Evolutionary conservation across 1,140 invertebrate genomes (phyloP).

Genomic region (Hycleus cichorii): DNA sequence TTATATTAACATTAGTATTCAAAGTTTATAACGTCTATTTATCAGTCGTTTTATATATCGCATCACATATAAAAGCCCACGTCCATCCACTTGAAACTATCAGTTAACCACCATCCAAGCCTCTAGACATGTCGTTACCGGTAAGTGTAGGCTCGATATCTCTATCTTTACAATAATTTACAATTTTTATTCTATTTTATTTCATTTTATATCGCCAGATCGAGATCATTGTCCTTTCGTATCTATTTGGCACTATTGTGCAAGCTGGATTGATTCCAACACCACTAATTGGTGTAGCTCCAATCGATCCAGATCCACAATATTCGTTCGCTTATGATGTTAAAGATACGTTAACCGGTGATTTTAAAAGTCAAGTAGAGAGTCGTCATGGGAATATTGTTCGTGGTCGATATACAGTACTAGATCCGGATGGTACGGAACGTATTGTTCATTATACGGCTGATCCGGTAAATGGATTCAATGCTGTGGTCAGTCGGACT

Average conservation of each 20-base stretch:
- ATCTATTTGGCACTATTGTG: too few species aligned
- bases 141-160: constrained; percentile 1
- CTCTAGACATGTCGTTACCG: not conserved
- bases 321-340: constrained; percentile 50
- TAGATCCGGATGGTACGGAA: constrained; percentile 56
- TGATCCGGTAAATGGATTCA: constrained; percentile 48
- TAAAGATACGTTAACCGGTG: constrained; percentile 49
- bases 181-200: constrained; percentile 3
- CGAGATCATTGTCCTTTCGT: too few species aligned
- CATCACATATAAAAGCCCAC: constrained; percentile 6
- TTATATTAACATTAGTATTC: too few species aligned
- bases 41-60: too few species aligned
- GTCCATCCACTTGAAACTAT: constrained; percentile 5
- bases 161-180: too few species aligned
- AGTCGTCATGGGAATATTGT: constrained; percentile 52
- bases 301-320: constrained; percentile 45
- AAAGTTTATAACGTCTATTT: too few species aligned
- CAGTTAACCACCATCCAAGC: constrained; percentile 7
- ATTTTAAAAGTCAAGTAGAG: constrained; percentile 49
- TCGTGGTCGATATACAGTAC: constrained; percentile 52
- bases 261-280: not conserved
- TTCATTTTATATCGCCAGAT: not conserved
- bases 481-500: constrained; percentile 38
- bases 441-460: constrained; percentile 59
- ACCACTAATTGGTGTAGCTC: constrained; percentile 29